Percentiles rank a stretch among this genome's conserved stretches.
These are phyloP conservation scores for Mergus octosetaceus DNA, from an alignment of 2,797 vertebrate species.

Conservation along the genomic window DNA sequence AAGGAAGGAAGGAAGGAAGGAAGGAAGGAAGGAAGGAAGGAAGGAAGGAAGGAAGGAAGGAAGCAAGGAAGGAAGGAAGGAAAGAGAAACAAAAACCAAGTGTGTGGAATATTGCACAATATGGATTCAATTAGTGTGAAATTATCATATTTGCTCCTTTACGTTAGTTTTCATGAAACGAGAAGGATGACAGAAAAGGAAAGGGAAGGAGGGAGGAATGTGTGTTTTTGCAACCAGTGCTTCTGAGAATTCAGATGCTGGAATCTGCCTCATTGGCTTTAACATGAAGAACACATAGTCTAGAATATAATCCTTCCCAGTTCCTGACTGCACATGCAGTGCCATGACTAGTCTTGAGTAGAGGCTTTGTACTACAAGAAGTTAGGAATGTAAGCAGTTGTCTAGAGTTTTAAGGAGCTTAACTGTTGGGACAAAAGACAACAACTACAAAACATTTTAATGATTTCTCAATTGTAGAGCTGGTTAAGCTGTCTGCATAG, in stretches of 20 bases:
- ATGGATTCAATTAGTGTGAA: neutral
- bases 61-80: neutral
- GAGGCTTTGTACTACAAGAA: neutral
- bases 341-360: neutral
- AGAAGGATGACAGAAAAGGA: neutral
- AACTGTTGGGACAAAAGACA: neutral
- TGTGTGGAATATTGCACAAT: neutral
- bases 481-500: conserved; percentile 31
- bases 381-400: conserved; percentile 4
- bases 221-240: fast-evolving
- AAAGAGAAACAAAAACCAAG: neutral
- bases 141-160: neutral
- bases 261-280: neutral
- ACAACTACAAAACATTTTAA: neutral
- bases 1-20: neutral
- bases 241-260: neutral
- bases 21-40: no score
- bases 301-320: neutral
- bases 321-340: neutral
- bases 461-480: conserved; percentile 1
- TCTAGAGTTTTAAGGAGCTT: conserved; percentile 28
- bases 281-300: neutral
- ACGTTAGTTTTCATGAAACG: neutral
- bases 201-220: no score
- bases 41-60: no score